phyloP scores from a whole-genome alignment of 2,888 invertebrate species.

The Cabera pusaria region DNA sequence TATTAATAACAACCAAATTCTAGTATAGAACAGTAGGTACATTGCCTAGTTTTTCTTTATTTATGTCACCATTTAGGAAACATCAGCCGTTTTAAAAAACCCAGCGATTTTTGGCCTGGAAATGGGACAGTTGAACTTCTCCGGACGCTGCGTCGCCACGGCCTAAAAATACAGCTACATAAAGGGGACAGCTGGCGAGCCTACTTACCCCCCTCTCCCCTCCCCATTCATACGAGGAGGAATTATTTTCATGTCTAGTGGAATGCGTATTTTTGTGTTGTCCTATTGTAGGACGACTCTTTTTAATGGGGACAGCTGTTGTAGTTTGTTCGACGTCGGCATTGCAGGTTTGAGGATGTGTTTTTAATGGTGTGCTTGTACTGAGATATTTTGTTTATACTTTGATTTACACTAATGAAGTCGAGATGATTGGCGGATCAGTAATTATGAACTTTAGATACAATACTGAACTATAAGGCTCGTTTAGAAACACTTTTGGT shows the following conservation, averaged over 20 bases:
- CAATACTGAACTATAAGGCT: too few relatives aligned
- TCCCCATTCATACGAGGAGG: conserved; percentile 8
- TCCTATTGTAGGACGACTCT: conserved; percentile 14
- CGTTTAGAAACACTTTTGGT: too few relatives aligned
- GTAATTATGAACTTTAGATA: too few relatives aligned
- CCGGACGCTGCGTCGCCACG: conserved; percentile 18
- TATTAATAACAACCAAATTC: too few relatives aligned
- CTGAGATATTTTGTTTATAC: too few relatives aligned
- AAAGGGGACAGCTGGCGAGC: conserved; percentile 27
- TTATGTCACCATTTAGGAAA: conserved; percentile 14
- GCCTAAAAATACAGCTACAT: conserved; percentile 22
- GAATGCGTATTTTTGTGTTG: conserved; percentile 13
- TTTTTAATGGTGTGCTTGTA: too few relatives aligned
- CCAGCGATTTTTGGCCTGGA: conserved; percentile 17
- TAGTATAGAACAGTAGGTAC: too few relatives aligned
- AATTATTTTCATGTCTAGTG: conserved; percentile 22
- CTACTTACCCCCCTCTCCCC: conserved; percentile 16
- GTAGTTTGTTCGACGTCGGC: too few relatives aligned
- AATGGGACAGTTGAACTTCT: conserved; percentile 20
- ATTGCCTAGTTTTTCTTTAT: conserved; percentile 9
- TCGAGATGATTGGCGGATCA: too few relatives aligned
- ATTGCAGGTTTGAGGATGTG: too few relatives aligned
- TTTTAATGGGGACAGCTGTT: conserved; percentile 5
- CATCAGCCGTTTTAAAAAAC: conserved; percentile 15
- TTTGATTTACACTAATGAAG: too few relatives aligned